phyloP scores from a whole-genome alignment of 2,797 vertebrate species.

The Pseudocheirus occidentalis region DNA sequence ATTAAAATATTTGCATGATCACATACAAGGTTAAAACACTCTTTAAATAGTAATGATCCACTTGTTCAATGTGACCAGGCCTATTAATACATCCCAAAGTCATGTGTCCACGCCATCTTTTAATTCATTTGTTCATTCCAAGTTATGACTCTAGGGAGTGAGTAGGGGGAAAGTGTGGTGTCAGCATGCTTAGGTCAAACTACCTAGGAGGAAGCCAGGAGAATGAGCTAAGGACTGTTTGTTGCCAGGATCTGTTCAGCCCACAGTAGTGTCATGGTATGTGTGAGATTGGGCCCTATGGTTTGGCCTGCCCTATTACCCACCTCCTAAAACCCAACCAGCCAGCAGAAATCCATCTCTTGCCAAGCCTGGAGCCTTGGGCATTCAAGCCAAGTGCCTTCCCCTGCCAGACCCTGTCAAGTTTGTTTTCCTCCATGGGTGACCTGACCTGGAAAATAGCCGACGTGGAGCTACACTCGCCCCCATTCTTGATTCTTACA shows the following conservation, averaged over 20 bases:
- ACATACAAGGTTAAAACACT: neutral
- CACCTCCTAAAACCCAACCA: neutral
- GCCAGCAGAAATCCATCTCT: neutral
- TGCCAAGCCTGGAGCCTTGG: accelerated
- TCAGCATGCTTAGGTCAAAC: neutral
- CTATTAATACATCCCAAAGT: neutral
- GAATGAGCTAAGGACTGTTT: neutral
- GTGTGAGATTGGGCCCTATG: neutral
- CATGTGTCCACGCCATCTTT: neutral
- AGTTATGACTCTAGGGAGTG: neutral
- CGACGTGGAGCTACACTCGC: slow-evolving; percentile 84
- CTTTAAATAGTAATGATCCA: neutral
- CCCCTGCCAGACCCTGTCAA: slow-evolving; percentile 46
- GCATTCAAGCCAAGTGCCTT: neutral
- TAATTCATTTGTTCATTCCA: neutral
- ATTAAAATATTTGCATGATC: neutral
- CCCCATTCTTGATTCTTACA: slow-evolving; percentile 92
- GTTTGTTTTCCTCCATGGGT: slow-evolving; percentile 59
- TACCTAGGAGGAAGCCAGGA: neutral
- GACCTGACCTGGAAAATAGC: slow-evolving; percentile 86
- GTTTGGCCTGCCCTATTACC: neutral
- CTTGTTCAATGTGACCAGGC: neutral
- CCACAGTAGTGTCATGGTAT: neutral
- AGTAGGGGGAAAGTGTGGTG: neutral
- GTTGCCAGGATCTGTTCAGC: neutral